Conservation (phyloP, 2,113 vertebrate genomes). For the Suncus etruscus region DNA sequence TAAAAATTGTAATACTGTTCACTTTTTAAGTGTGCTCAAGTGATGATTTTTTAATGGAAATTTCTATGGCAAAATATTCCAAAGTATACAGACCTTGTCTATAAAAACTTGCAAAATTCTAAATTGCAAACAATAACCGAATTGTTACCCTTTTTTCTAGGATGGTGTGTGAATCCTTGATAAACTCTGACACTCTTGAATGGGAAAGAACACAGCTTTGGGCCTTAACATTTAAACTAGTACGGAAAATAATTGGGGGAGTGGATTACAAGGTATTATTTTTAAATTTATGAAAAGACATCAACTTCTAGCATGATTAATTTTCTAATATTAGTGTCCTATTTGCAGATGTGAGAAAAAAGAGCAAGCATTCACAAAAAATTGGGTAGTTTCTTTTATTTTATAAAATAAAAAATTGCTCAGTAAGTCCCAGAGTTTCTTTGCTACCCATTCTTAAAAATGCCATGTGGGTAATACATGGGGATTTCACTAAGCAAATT, state of each 20-base stretch:
- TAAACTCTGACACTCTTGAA: constrained; percentile 95
- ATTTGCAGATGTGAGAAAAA: constrained; percentile 33
- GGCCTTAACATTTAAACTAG: constrained; percentile 96
- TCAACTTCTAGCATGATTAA: constrained; percentile 26
- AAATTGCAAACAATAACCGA: background rate
- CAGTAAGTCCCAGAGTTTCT: background rate
- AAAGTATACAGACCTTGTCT: background rate
- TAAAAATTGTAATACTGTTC: background rate
- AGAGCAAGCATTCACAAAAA: background rate
- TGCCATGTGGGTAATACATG: background rate
- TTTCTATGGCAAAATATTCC: background rate
- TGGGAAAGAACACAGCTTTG: constrained; percentile 98
- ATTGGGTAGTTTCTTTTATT: background rate
- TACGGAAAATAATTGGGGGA: constrained; percentile 98
- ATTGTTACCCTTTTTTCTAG: constrained; percentile 82
- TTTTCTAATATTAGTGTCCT: background rate
- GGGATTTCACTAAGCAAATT: background rate
- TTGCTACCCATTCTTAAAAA: background rate
- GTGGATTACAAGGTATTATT: constrained; percentile 99
- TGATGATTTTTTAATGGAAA: constrained; percentile 1
- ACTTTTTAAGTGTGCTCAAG: background rate
- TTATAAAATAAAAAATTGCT: constrained; percentile 27
- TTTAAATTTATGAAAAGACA: constrained; percentile 42
- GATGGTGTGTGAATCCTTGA: constrained; percentile 96
- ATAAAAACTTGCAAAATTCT: constrained; percentile 41